Evolutionary conservation across 2,113 vertebrate genomes (phyloP).

Genomic region (Solea senegalensis): DNA sequence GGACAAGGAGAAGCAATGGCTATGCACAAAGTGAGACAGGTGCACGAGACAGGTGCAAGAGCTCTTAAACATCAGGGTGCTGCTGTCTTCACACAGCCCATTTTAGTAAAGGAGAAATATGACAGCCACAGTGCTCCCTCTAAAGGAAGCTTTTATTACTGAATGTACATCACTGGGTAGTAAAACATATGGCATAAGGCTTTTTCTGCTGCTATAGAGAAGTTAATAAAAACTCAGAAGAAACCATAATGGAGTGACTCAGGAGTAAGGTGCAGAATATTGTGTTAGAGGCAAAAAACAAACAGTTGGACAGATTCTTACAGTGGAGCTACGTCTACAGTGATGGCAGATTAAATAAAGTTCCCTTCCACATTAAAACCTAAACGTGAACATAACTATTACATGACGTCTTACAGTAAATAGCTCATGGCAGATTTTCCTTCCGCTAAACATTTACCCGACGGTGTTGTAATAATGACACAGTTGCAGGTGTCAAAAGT

Average conservation of each 20-base stretch:
- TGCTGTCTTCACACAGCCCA: conserved; percentile 18
- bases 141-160: conserved; percentile 47
- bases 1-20: conserved; percentile 37
- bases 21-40: conserved; percentile 25
- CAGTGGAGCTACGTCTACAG: conserved; percentile 28
- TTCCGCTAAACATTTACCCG: conserved; percentile 62
- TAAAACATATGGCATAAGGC: conserved; percentile 16
- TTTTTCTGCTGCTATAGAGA: conserved; percentile 36
- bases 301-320: conserved; percentile 23
- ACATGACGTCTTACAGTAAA: conserved; percentile 41
- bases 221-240: conserved; percentile 33
- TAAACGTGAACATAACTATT: conserved; percentile 38
- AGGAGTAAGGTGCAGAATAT: conserved; percentile 35
- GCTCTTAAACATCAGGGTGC: conserved; percentile 5
- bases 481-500: conserved; percentile 58
- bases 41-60: conserved; percentile 30
- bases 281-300: conserved; percentile 26
- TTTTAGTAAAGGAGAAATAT: conserved; percentile 24
- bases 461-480: conserved; percentile 43
- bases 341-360: conserved; percentile 42
- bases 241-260: conserved; percentile 29
- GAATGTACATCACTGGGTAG: conserved; percentile 11
- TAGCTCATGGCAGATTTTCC: conserved; percentile 35
- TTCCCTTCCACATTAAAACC: conserved; percentile 42
- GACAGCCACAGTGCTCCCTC: conserved; percentile 61